Percentiles rank a stretch among this genome's conserved stretches.
Evolutionary conservation across 2,888 invertebrate genomes (phyloP).

Genomic region (Lasioglossum oenotherae): DNA sequence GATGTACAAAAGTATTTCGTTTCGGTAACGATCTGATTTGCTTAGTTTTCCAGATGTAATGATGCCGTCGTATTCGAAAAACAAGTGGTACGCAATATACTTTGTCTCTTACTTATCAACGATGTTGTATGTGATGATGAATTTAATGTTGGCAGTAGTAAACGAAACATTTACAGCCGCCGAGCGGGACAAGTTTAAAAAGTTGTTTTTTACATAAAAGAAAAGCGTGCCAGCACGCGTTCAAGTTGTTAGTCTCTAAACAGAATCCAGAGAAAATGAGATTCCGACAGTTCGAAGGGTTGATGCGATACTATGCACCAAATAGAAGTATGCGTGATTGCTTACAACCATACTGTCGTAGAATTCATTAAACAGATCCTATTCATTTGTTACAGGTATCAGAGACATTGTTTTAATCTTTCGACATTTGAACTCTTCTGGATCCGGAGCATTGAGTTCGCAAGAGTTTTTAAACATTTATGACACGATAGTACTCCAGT

Average conservation of each 20-base stretch:
- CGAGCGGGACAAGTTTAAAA: constrained; percentile 94
- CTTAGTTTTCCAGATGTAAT: constrained; percentile 95
- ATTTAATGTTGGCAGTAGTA: constrained; percentile 95
- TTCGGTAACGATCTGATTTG: constrained; percentile 5
- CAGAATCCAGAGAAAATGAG: constrained; percentile 89
- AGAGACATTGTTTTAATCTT: constrained; percentile 92
- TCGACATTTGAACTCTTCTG: constrained; percentile 90
- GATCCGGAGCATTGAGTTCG: constrained; percentile 88
- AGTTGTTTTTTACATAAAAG: constrained; percentile 92
- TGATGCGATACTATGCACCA: constrained; percentile 92
- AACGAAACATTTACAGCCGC: constrained; percentile 95
- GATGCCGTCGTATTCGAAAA: constrained; percentile 94
- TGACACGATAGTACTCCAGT: constrained; percentile 90
- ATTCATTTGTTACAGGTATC: constrained; percentile 85
- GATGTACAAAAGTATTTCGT: not conserved
- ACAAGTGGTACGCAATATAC: constrained; percentile 93
- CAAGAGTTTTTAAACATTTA: constrained; percentile 91
- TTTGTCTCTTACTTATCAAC: constrained; percentile 94
- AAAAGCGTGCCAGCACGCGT: constrained; percentile 92
- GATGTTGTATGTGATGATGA: constrained; percentile 94
- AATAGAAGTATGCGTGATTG: constrained; percentile 86
- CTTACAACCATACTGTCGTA: not conserved
- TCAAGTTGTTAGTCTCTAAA: constrained; percentile 91
- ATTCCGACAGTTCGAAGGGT: constrained; percentile 91
- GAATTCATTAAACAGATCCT: not conserved